Conservation (phyloP, 2,797 vertebrate species). For the Linurgus olivaceus region DNA sequence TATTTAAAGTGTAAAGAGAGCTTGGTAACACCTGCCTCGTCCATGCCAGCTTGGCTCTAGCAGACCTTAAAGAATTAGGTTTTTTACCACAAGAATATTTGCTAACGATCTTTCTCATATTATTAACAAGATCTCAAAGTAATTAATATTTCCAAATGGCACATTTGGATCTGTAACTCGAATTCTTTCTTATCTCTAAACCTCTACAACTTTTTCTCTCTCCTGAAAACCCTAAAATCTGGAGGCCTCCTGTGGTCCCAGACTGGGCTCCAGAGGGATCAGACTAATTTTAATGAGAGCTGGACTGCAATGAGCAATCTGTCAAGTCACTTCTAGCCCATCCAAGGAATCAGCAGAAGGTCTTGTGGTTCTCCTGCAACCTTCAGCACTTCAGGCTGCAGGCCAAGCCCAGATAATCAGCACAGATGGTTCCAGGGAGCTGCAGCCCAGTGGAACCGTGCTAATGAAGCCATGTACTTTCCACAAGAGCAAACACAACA, state of each 20-base stretch:
- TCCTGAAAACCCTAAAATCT: background rate
- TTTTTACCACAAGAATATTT: background rate
- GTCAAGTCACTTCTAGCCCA: background rate
- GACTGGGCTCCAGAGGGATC: background rate
- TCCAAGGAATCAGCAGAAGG: conserved; percentile 42
- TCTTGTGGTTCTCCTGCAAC: conserved; percentile 5
- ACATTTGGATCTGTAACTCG: background rate
- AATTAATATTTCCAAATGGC: background rate
- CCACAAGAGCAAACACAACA: conserved; percentile 62
- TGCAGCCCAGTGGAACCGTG: conserved; percentile 47
- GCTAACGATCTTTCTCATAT: background rate
- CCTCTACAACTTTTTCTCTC: background rate
- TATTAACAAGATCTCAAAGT: background rate
- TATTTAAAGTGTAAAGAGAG: background rate
- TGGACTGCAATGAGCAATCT: conserved; percentile 4
- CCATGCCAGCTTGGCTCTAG: background rate
- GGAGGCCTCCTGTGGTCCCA: background rate
- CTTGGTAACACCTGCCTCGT: background rate
- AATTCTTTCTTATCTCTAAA: background rate
- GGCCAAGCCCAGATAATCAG: conserved; percentile 49
- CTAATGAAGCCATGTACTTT: conserved; percentile 67
- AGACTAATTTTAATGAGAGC: conserved; percentile 33
- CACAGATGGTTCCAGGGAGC: conserved; percentile 56
- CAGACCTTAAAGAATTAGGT: background rate
- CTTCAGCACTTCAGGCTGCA: conserved; percentile 42